phyloP scores from a whole-genome alignment of 1,140 invertebrate genomes.

The Drosophila murphyi region DNA sequence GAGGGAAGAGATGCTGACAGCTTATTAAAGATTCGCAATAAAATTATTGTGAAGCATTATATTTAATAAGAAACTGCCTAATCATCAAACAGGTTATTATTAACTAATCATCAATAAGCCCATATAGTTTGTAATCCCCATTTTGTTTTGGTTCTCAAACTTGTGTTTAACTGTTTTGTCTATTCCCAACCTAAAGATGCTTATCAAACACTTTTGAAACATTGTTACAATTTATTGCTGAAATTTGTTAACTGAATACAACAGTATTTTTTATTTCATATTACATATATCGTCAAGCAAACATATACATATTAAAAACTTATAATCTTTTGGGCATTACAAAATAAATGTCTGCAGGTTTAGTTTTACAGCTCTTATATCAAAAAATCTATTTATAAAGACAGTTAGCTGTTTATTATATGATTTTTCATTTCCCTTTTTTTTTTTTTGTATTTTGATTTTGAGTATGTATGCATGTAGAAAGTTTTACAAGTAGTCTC shows the following conservation, averaged over 20 bases:
- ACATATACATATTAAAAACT: conserved; percentile 41
- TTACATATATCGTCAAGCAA: conserved; percentile 53
- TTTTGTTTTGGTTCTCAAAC: no score
- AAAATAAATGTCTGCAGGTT: conserved; percentile 26
- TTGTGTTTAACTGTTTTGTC: no score
- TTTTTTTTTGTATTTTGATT: conserved; percentile 18
- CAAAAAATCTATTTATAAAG: conserved; percentile 30
- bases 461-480: conserved; percentile 12
- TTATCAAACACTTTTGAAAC: conserved; percentile 47
- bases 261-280: conserved; percentile 49
- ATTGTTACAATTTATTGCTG: conserved; percentile 73
- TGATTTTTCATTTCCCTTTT: neutral
- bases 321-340: conserved; percentile 23
- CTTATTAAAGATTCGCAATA: neutral
- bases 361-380: conserved; percentile 29
- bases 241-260: conserved; percentile 73
- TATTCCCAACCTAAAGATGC: neutral
- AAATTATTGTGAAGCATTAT: neutral
- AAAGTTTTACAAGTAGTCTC: conserved; percentile 40
- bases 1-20: neutral
- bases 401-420: conserved; percentile 15
- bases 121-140: no score
- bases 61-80: neutral
- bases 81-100: neutral
- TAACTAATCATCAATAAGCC: no score